These are phyloP conservation scores for Riptortus pedestris DNA, from an alignment of 1,140 invertebrate genomes.

Conservation along the genomic window DNA sequence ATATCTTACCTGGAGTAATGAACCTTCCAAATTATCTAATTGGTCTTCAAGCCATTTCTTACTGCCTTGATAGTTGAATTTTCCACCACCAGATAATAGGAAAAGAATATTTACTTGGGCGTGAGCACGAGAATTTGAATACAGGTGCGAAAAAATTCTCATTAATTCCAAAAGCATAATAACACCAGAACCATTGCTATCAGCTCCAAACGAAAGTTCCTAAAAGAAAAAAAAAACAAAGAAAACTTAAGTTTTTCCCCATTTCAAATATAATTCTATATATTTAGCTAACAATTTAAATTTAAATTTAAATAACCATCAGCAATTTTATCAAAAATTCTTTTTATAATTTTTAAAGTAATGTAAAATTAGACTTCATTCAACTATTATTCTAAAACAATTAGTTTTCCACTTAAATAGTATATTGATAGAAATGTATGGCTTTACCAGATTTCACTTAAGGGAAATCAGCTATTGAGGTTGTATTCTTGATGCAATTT, in stretches of 20 bases:
- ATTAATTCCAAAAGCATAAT: conserved; percentile 79
- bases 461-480: too few species aligned
- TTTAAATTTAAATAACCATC: conserved; percentile 14
- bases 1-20: conserved; percentile 56
- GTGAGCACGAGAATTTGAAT: conserved; percentile 64
- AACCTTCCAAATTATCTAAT: conserved; percentile 61
- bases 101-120: conserved; percentile 84
- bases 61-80: conserved; percentile 90
- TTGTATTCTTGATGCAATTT: too few species aligned
- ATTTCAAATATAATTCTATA: too few species aligned
- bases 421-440: too few species aligned
- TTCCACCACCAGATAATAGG: conserved; percentile 80
- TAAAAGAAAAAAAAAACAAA: conserved; percentile 39
- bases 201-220: conserved; percentile 74
- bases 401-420: too few species aligned
- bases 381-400: too few species aligned
- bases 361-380: too few species aligned
- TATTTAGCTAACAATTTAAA: too few species aligned
- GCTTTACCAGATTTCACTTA: too few species aligned
- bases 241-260: too few species aligned
- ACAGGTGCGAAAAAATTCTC: conserved; percentile 83
- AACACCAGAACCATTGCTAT: conserved; percentile 90
- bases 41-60: conserved; percentile 96
- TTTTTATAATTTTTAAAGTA: background rate
- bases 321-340: background rate